Percentiles rank a stretch among this genome's conserved stretches.
These are phyloP conservation scores for Caloenas nicobarica DNA, from an alignment of 2,113 vertebrate genomes.

Conservation along the genomic window DNA sequence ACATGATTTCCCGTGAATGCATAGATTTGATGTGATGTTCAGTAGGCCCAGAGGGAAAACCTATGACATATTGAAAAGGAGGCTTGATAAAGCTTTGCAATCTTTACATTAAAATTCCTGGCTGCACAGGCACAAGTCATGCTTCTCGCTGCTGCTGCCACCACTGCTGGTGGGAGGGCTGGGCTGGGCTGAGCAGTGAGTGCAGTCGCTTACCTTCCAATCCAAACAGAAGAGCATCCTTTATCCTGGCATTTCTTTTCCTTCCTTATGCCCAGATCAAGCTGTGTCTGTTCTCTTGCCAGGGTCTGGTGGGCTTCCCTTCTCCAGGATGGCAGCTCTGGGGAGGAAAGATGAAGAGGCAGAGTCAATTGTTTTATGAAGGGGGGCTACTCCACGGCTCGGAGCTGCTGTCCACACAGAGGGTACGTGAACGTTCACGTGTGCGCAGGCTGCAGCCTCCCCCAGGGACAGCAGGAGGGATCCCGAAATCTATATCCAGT, in stretches of 20 bases:
- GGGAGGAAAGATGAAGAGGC: rapidly evolving
- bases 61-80: background rate
- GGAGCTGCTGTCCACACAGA: background rate
- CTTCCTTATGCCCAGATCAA: background rate
- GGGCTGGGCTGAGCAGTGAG: rapidly evolving
- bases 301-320: rapidly evolving
- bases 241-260: background rate
- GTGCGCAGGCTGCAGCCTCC: background rate
- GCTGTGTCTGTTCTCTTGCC: background rate
- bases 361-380: background rate
- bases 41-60: background rate
- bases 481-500: background rate
- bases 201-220: background rate
- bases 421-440: rapidly evolving
- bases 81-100: background rate
- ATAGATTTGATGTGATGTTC: background rate
- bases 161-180: rapidly evolving
- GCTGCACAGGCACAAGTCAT: background rate
- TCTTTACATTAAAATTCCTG: background rate
- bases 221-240: background rate
- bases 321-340: rapidly evolving
- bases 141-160: background rate
- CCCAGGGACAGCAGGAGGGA: background rate
- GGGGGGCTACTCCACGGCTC: background rate
- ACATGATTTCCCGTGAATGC: background rate